A percentile compares a stretch with the other conserved stretches of the same genome.
Evolutionary conservation across 2,797 vertebrate genomes (phyloP).

Genomic region (Epinephelus malabaricus): DNA sequence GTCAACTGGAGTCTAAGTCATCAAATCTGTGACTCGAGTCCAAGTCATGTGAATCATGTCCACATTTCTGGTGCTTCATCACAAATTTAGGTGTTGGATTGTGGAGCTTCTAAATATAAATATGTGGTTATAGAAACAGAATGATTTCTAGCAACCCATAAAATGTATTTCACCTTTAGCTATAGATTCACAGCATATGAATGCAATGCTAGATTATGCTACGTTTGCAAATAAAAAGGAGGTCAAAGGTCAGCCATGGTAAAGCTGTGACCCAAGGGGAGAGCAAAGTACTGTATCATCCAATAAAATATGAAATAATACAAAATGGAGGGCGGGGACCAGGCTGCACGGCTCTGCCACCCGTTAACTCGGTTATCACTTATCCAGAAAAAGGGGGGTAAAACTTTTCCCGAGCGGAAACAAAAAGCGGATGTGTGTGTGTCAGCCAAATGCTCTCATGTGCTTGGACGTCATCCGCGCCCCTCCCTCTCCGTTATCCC

Average conservation of each 20-base stretch:
- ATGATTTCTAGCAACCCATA: not conserved
- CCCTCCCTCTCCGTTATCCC: constrained; percentile 77
- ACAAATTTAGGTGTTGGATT: not conserved
- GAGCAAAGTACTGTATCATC: no score
- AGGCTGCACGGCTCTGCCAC: not conserved
- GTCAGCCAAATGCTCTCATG: constrained; percentile 62
- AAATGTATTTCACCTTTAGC: not conserved
- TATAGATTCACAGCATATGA: not conserved
- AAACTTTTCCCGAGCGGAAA: constrained; percentile 46
- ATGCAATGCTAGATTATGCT: not conserved
- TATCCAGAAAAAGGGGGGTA: not conserved
- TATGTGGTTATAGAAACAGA: not conserved
- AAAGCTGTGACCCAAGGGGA: not conserved
- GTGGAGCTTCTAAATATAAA: no score
- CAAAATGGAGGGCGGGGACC: not conserved
- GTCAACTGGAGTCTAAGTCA: no score
- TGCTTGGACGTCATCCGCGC: constrained; percentile 71
- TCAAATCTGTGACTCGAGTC: no score
- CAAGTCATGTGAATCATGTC: no score
- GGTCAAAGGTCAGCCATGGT: constrained; percentile 37
- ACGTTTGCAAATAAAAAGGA: constrained; percentile 13
- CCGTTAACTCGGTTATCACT: not conserved
- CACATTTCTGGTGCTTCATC: not conserved
- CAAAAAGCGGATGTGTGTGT: constrained; percentile 48
- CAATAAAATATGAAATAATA: not conserved